Percentiles rank a stretch among this genome's conserved stretches.
phyloP scores from a whole-genome alignment of 92 coral and sea anemone genomes.

The Micromussa lordhowensis region DNA sequence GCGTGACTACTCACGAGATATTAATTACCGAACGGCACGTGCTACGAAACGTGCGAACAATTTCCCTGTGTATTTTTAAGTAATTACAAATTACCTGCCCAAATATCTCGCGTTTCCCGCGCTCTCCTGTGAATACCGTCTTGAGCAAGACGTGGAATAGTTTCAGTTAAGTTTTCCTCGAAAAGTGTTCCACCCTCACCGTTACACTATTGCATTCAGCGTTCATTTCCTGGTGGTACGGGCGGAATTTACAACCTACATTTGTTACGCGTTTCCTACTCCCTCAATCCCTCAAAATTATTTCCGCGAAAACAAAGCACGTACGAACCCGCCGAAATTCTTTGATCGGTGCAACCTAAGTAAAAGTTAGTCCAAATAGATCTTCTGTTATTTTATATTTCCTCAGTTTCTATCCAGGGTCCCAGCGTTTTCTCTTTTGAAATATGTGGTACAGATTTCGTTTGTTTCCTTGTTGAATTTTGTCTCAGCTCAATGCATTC shows the following conservation, averaged over 20 bases:
- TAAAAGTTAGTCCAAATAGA: not conserved
- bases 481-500: not conserved
- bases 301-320: not conserved
- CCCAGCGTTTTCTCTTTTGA: not conserved
- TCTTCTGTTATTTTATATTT: not conserved
- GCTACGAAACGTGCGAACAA: not conserved
- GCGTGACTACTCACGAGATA: conserved; percentile 9
- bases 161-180: not conserved
- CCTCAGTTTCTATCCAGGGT: not conserved
- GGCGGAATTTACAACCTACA: not conserved
- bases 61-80: not conserved
- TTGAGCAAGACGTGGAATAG: not conserved
- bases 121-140: not conserved
- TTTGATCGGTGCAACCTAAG: not conserved
- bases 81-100: not conserved
- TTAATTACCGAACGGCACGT: not conserved
- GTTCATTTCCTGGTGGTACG: not conserved
- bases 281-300: not conserved
- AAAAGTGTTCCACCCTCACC: not conserved
- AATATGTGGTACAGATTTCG: no score
- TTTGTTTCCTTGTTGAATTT: not conserved
- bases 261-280: not conserved
- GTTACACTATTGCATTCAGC: not conserved
- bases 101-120: not conserved
- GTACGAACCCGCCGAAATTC: not conserved